Conservation (phyloP, 2,797 vertebrate species). For the Tragopan temminckii region DNA sequence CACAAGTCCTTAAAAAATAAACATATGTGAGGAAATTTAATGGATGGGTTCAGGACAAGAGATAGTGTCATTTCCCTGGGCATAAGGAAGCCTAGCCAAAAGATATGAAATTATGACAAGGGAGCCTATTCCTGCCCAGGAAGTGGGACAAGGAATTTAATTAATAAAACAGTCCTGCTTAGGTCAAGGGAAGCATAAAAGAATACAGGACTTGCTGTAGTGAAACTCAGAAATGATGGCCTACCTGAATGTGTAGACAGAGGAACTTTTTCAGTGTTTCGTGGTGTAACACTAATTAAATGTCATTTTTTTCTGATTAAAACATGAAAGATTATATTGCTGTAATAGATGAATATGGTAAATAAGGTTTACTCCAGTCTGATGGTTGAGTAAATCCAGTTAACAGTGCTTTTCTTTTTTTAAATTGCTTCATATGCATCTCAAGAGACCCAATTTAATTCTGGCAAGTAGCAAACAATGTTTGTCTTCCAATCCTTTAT, state of each 20-base stretch:
- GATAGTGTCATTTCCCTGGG: background rate
- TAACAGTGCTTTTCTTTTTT: slow-evolving; percentile 33
- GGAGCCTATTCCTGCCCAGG: background rate
- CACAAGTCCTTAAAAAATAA: background rate
- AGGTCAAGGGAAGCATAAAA: background rate
- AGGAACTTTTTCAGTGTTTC: slow-evolving; percentile 3
- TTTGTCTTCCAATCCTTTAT: slow-evolving; percentile 42
- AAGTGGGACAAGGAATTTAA: background rate
- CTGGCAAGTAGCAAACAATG: slow-evolving; percentile 45
- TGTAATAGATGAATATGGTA: slow-evolving; percentile 26
- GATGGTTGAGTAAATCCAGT: slow-evolving; percentile 39
- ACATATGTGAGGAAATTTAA: background rate
- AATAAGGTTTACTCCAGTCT: slow-evolving; percentile 25
- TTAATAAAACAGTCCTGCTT: background rate
- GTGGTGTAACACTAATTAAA: slow-evolving; percentile 40
- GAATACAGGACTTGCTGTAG: background rate
- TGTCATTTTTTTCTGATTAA: slow-evolving; percentile 41
- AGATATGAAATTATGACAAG: background rate
- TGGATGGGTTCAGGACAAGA: background rate
- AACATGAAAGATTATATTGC: slow-evolving; percentile 44
- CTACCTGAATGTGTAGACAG: background rate
- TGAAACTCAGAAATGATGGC: background rate
- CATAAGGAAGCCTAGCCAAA: background rate
- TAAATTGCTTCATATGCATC: slow-evolving; percentile 56
- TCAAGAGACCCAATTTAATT: slow-evolving; percentile 67